These are phyloP conservation scores for Pyrgus malvae DNA, from an alignment of 2,888 invertebrate species.

Conservation along the genomic window DNA sequence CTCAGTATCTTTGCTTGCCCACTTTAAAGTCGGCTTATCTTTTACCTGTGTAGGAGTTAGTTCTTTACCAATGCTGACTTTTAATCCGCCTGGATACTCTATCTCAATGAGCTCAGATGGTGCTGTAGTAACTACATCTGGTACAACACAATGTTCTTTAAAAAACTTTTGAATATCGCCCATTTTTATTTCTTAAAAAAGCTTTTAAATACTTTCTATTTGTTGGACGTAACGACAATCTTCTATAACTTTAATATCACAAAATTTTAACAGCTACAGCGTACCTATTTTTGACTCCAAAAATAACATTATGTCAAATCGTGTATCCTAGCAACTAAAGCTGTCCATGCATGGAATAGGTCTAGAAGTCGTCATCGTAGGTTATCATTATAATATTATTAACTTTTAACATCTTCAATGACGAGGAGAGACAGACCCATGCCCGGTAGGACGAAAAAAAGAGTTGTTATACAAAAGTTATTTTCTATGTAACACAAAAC, in stretches of 20 bases:
- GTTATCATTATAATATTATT: no score
- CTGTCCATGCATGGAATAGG: not conserved
- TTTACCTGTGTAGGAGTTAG: conserved; percentile 88
- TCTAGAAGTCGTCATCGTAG: no score
- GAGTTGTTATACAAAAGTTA: no score
- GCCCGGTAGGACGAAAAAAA: no score
- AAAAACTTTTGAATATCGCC: conserved; percentile 54
- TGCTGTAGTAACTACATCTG: conserved; percentile 84
- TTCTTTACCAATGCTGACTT: conserved; percentile 83
- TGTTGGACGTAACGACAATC: no score
- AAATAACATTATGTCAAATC: not conserved
- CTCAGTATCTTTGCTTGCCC: conserved; percentile 79
- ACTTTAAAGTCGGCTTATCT: conserved; percentile 84
- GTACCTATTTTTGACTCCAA: no score
- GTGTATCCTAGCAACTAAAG: conserved; percentile 27
- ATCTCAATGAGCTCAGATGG: conserved; percentile 79
- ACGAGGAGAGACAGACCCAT: no score
- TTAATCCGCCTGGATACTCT: conserved; percentile 71
- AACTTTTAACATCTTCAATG: no score
- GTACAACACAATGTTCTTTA: conserved; percentile 82
- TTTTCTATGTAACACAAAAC: no score
- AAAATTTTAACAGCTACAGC: no score
- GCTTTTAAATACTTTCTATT: no score
- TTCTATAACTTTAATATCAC: no score
- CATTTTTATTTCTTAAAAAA: conserved; percentile 40